These are phyloP conservation scores for Catocala fraxini DNA, from an alignment of 2,888 invertebrate genomes.

Conservation along the genomic window DNA sequence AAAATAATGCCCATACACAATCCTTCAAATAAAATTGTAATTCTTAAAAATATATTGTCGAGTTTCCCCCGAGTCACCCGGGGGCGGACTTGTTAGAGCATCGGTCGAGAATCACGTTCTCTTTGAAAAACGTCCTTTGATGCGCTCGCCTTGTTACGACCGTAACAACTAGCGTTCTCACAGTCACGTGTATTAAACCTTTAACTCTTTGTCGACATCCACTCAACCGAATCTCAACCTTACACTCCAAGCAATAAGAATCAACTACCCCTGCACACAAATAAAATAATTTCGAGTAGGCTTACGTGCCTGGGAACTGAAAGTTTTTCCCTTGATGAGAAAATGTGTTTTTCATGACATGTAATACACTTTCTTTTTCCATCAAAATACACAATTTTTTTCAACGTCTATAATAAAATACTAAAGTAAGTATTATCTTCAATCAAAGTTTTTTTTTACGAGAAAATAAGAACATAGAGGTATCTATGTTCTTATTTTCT, in stretches of 20 bases:
- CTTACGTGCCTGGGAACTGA: constrained; percentile 68
- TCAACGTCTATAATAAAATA: constrained; percentile 36
- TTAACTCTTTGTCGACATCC: constrained; percentile 55
- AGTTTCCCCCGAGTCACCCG: constrained; percentile 60
- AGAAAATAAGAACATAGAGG: too few relatives aligned
- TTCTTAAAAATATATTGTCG: constrained; percentile 62
- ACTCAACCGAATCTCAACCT: constrained; percentile 48
- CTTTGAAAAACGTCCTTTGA: constrained; percentile 80
- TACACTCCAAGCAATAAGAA: constrained; percentile 39
- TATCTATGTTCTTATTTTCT: constrained; percentile 71
- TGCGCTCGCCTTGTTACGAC: constrained; percentile 72
- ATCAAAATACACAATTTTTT: constrained; percentile 39
- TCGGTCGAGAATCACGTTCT: constrained; percentile 79
- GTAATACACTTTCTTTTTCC: constrained; percentile 47
- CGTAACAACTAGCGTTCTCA: constrained; percentile 70
- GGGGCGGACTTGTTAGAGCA: constrained; percentile 72
- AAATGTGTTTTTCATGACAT: constrained; percentile 59
- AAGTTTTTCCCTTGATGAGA: constrained; percentile 63
- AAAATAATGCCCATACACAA: constrained; percentile 44
- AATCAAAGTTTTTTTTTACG: too few relatives aligned
- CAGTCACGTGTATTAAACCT: constrained; percentile 69
- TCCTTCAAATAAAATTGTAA: constrained; percentile 54
- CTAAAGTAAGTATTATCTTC: constrained; percentile 42
- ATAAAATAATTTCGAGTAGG: constrained; percentile 70
- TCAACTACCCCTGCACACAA: constrained; percentile 34